These are phyloP conservation scores for Slavum lentiscoides DNA, from an alignment of 2,888 invertebrate species.

Conservation along the genomic window DNA sequence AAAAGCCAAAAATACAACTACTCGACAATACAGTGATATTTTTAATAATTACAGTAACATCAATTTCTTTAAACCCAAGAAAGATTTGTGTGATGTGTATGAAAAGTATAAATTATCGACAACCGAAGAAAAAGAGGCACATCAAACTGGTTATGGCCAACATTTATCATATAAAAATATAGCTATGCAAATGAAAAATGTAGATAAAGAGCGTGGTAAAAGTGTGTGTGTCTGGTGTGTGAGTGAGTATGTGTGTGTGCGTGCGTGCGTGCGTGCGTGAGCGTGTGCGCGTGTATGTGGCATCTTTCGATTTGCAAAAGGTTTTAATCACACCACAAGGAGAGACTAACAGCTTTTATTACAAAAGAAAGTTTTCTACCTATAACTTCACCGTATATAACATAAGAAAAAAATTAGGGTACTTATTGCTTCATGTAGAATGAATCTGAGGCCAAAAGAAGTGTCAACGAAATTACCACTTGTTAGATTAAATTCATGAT, in stretches of 20 bases:
- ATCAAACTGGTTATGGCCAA: background rate
- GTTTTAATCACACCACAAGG: conserved; percentile 8
- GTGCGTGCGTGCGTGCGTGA: too few species aligned
- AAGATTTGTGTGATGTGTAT: conserved; percentile 9
- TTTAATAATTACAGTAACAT: conserved; percentile 9
- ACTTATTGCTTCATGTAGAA: background rate
- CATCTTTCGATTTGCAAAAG: conserved; percentile 20
- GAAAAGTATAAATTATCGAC: conserved; percentile 19
- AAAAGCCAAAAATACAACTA: conserved; percentile 13
- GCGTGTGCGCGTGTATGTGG: too few species aligned
- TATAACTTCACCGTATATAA: conserved; percentile 1
- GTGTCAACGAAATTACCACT: background rate
- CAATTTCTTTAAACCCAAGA: conserved; percentile 7
- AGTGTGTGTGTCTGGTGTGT: too few species aligned
- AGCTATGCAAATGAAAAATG: background rate
- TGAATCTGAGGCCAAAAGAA: background rate
- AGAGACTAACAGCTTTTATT: background rate
- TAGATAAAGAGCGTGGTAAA: background rate
- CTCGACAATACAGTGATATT: background rate
- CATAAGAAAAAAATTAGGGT: conserved; percentile 2
- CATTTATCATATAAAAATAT: conserved; percentile 2
- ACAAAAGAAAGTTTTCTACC: conserved; percentile 9
- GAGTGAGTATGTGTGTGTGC: too few species aligned
- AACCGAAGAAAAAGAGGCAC: conserved; percentile 3
- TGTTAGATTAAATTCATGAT: conserved; percentile 1